These are phyloP conservation scores for Chironomus tentans DNA, from an alignment of 2,888 invertebrate species.

Conservation along the genomic window DNA sequence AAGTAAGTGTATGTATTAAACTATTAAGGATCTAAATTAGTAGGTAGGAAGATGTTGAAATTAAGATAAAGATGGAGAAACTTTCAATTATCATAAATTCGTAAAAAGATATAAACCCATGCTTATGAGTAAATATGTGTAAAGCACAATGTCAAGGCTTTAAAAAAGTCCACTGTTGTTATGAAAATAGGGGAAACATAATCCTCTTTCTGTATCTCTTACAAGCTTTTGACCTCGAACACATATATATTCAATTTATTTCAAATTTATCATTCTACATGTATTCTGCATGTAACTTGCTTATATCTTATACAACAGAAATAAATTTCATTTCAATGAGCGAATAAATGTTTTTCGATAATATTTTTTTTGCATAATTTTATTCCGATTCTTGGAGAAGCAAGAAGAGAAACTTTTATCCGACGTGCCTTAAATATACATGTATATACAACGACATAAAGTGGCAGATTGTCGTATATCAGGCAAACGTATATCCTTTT, in stretches of 20 bases:
- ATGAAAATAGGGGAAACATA: no score
- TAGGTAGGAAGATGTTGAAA: background rate
- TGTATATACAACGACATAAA: background rate
- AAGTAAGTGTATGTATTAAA: background rate
- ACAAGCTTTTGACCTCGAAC: background rate
- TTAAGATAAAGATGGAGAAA: background rate
- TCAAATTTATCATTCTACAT: slow-evolving; percentile 5
- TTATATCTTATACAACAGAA: background rate
- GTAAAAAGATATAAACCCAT: background rate
- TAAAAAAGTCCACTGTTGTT: no score
- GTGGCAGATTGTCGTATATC: slow-evolving; percentile 4
- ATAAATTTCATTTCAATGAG: background rate
- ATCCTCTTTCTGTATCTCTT: background rate
- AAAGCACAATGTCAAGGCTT: no score
- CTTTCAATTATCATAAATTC: background rate
- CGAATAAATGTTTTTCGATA: background rate
- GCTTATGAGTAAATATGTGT: no score
- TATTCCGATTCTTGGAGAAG: background rate
- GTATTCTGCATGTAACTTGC: background rate
- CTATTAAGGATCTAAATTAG: background rate
- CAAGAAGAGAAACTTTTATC: no score
- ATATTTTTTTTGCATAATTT: background rate
- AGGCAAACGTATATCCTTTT: background rate
- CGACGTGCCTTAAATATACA: background rate
- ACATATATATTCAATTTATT: background rate